Base-by-base conservation (phyloP, 2,888 invertebrate species). In the Drosophila anomalata region DNA sequence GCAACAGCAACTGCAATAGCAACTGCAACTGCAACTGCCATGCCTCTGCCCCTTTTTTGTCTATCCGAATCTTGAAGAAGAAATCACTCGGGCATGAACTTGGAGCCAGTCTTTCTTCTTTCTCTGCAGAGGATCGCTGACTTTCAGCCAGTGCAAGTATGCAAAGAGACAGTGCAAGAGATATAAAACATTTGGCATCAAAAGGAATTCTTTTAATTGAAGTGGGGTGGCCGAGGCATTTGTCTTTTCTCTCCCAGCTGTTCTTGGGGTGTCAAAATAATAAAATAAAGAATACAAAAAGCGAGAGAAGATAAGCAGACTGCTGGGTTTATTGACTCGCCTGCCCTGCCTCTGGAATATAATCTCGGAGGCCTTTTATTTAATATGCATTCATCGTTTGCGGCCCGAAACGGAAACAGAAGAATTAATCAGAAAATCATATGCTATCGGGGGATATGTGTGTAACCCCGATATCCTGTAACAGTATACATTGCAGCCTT, bases 41-140 rank as follows among this genome's bases (percentile, higher is more conserved):
- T 9, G 41, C 50, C 57, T 11, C 51, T 54, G 52, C 47, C 11
- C 11, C 22, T 22, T 22, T 29, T 33, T 53, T 47, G 56, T 61
- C 69, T 76, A 44, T 56, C 65, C 44, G 79, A 39, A 47, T 52
- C 73, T 53, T 26, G 47, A 52, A 39, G 53, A 42, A 55, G 72
- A 62, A 82, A 85, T 87, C 82, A 83, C 70, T 83, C 86, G 87
- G 72, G 82, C 87, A 79, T 83, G 82, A 83, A 83, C 87, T 82
- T 81, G 72, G 61, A 81, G 81, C 67, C 36, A 54, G 77, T 75
- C 77, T 67, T 42, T 36, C 36, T 41, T 36, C n/a, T 29, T 42
- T 39, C n/a, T 44, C 39, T 2, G n/a, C 17, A 26, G 46, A 56
- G 62, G 69, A 71, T 70, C 71, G 73, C 56, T 41, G 66, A 31